A percentile compares a stretch with the other conserved stretches of the same genome.
These are phyloP conservation scores for Micromesistius poutassou DNA, from an alignment of 2,797 vertebrate genomes.

Conservation along the genomic window DNA sequence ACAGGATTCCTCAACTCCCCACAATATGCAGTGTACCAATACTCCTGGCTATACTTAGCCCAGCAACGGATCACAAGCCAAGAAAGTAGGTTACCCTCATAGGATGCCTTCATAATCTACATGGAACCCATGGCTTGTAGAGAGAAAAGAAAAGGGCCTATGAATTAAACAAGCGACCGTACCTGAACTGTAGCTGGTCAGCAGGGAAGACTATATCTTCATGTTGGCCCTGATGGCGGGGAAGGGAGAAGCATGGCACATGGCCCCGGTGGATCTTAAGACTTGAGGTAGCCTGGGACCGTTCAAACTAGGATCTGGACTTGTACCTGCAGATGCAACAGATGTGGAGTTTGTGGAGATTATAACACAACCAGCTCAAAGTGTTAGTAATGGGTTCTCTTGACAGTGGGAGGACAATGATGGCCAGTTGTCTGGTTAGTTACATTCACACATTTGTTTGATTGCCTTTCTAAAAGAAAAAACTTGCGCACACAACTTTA, in stretches of 20 bases:
- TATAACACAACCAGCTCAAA: background rate
- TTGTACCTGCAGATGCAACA: background rate
- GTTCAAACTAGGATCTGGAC: background rate
- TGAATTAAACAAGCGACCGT: constrained; percentile 1
- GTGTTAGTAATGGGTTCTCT: background rate
- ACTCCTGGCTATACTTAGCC: background rate
- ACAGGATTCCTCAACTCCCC: background rate
- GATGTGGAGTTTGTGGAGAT: background rate
- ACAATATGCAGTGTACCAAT: background rate
- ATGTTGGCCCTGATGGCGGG: constrained; percentile 11
- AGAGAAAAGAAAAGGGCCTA: background rate
- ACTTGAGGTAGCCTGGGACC: background rate
- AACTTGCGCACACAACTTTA: background rate
- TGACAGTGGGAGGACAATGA: background rate
- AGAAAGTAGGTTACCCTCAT: constrained; percentile 15
- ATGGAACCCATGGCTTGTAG: background rate
- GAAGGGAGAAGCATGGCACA: background rate
- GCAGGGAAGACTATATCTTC: constrained; percentile 9
- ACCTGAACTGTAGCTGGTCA: constrained; percentile 17
- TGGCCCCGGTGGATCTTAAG: constrained; percentile 7
- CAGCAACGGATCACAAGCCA: background rate
- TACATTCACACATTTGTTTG: background rate
- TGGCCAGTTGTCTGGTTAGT: background rate
- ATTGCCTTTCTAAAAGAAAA: background rate
- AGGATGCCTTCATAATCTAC: background rate